Evolutionary conservation across 2,113 vertebrate species (phyloP).

Genomic region (Ciconia stormi): DNA sequence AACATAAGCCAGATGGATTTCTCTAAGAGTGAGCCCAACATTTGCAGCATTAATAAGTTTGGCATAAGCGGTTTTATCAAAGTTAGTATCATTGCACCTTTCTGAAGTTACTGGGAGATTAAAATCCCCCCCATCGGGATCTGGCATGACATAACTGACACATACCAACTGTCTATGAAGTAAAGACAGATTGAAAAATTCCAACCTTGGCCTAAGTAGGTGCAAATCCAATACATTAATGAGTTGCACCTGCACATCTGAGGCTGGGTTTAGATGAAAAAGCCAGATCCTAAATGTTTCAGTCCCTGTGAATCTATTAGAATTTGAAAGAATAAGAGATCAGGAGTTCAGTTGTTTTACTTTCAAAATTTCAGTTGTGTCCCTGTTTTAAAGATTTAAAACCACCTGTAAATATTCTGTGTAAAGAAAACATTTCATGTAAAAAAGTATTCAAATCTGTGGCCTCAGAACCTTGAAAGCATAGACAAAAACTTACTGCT

Average conservation of each 20-base stretch:
- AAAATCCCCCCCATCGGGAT: not conserved
- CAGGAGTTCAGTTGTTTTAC: not conserved
- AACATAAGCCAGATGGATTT: not conserved
- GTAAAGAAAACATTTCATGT: not conserved
- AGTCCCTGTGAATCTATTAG: not conserved
- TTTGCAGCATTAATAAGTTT: not conserved
- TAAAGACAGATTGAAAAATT: slow-evolving; percentile 13
- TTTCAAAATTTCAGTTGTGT: not conserved
- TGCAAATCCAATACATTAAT: slow-evolving; percentile 27
- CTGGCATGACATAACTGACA: not conserved
- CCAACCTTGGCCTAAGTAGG: not conserved
- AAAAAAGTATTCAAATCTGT: not conserved
- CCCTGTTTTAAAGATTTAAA: not conserved
- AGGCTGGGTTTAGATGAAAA: slow-evolving; percentile 5
- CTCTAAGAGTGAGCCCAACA: not conserved
- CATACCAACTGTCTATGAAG: not conserved
- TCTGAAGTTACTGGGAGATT: not conserved
- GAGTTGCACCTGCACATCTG: slow-evolving; percentile 34
- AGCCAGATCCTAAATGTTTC: not conserved
- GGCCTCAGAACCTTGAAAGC: not conserved
- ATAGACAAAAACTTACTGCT: not conserved
- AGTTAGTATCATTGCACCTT: not conserved
- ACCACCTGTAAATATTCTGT: not conserved
- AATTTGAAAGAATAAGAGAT: not conserved
- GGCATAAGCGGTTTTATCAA: not conserved